A percentile compares a stretch with the other conserved stretches of the same genome.
phyloP scores from a whole-genome alignment of 1,140 invertebrate species.

The Calephelis nemesis region DNA sequence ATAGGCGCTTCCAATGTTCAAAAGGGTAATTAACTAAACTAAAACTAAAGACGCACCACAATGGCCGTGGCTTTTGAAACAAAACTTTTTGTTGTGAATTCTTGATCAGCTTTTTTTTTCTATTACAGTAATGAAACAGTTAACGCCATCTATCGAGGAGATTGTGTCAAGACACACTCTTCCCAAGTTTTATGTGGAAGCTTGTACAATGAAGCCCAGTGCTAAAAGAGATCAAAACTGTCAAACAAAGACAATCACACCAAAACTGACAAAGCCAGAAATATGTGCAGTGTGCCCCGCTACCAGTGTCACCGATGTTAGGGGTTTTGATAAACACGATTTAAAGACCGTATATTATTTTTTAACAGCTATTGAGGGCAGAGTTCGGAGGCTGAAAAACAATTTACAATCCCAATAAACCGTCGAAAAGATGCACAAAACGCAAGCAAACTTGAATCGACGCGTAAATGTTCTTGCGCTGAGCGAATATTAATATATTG shows the following conservation, averaged over 20 bases:
- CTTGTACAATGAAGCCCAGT: slow-evolving; percentile 62
- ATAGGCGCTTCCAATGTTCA: too few relatives aligned
- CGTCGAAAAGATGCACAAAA: too few relatives aligned
- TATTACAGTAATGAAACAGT: slow-evolving; percentile 40
- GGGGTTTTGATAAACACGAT: slow-evolving; percentile 44
- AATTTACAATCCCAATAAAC: slow-evolving; percentile 28
- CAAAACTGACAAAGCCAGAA: slow-evolving; percentile 10
- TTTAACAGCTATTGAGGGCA: slow-evolving; percentile 58
- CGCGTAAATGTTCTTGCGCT: too few relatives aligned
- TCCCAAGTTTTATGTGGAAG: slow-evolving; percentile 40
- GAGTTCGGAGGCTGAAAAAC: slow-evolving; percentile 52
- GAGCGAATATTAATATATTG: too few relatives aligned
- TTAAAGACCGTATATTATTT: slow-evolving; percentile 56
- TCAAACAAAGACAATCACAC: slow-evolving; percentile 37
- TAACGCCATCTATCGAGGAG: slow-evolving; percentile 38
- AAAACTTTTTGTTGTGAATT: too few relatives aligned
- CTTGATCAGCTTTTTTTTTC: not conserved
- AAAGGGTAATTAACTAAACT: too few relatives aligned
- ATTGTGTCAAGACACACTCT: slow-evolving; percentile 21
- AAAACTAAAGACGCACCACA: too few relatives aligned
- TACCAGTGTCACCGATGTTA: slow-evolving; percentile 46
- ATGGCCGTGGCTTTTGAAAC: too few relatives aligned
- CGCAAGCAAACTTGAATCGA: too few relatives aligned
- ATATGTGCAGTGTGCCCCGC: slow-evolving; percentile 33
- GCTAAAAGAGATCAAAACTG: slow-evolving; percentile 39